A percentile compares a stretch with the other conserved stretches of the same genome.
Evolutionary conservation across 2,113 vertebrate genomes (phyloP).

Genomic region (Etheostoma spectabile): DNA sequence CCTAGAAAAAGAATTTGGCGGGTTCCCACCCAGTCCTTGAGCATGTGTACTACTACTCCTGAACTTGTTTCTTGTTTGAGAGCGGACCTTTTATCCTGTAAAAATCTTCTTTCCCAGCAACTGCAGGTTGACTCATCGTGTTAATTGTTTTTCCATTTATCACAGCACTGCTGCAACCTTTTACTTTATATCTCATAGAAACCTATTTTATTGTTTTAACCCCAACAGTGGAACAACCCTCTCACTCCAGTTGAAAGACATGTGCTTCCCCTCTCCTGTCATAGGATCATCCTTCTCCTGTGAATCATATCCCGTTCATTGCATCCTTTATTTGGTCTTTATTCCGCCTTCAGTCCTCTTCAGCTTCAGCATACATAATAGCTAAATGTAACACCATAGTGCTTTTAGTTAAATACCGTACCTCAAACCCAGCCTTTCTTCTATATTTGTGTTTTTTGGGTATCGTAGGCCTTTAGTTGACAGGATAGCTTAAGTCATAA

Average conservation of each 20-base stretch:
- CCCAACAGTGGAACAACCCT: neutral
- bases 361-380: no score
- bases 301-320: constrained; percentile 6
- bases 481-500: no score
- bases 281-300: neutral
- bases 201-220: neutral
- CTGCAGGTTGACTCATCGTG: constrained; percentile 28
- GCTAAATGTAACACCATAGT: neutral
- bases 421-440: neutral
- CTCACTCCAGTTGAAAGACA: neutral
- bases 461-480: no score
- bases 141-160: neutral
- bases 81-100: neutral
- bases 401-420: neutral
- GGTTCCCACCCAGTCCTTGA: neutral
- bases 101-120: neutral
- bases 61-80: neutral
- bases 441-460: no score
- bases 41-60: neutral
- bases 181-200: neutral
- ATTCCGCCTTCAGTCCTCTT: neutral
- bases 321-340: neutral
- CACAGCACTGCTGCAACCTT: neutral
- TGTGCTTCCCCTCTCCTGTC: neutral
- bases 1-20: neutral